Conservation (phyloP, 2,888 invertebrate genomes). For the Ischnus inquisitorius region DNA sequence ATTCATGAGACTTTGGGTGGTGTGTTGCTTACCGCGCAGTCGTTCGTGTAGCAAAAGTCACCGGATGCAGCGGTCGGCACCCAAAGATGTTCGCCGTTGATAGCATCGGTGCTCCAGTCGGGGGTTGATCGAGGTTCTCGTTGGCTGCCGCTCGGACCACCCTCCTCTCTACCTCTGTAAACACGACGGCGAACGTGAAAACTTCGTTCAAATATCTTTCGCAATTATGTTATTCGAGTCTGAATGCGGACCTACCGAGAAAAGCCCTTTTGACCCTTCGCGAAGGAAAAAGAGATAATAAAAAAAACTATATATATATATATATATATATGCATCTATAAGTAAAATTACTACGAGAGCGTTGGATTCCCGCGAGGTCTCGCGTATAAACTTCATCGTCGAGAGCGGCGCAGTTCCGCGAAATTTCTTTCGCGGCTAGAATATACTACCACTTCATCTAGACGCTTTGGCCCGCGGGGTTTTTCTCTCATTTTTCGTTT, state of each 20-base stretch:
- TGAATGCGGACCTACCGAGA: background rate
- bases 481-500: background rate
- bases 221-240: slow-evolving; percentile 1
- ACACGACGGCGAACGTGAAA: slow-evolving; percentile 40
- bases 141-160: slow-evolving; percentile 78
- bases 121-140: slow-evolving; percentile 91
- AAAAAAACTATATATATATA: too few relatives aligned
- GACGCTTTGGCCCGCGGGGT: background rate
- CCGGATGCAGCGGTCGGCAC: slow-evolving; percentile 96
- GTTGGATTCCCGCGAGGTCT: background rate
- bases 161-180: slow-evolving; percentile 80
- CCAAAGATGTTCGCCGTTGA: slow-evolving; percentile 97
- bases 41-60: slow-evolving; percentile 97
- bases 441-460: background rate
- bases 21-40: slow-evolving; percentile 91
- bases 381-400: background rate
- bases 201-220: background rate
- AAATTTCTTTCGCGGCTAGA: too few relatives aligned
- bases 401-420: too few relatives aligned
- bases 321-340: background rate
- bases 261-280: background rate
- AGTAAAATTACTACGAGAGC: background rate
- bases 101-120: slow-evolving; percentile 95
- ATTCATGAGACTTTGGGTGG: background rate
- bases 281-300: background rate